These are phyloP conservation scores for Gryon sp. DNA, from an alignment of 1,140 invertebrate genomes.

Conservation along the genomic window DNA sequence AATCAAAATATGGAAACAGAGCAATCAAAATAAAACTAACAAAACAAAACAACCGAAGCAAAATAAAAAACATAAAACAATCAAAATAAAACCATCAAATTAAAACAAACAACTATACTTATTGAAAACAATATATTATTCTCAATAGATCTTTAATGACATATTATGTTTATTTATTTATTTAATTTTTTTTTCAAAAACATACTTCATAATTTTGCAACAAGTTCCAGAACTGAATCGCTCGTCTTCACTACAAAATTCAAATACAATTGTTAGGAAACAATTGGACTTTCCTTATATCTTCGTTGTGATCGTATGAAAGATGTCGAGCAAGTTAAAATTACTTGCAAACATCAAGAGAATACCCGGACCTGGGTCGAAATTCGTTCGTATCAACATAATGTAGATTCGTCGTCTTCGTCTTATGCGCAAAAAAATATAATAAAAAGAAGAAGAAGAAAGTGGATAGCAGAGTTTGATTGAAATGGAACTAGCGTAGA, in stretches of 20 bases:
- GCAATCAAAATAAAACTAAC: no score
- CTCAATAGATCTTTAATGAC: no score
- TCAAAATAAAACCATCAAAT: no score
- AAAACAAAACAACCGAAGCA: no score
- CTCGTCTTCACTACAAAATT: slow-evolving; percentile 21
- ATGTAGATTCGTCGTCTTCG: slow-evolving; percentile 73
- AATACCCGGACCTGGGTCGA: slow-evolving; percentile 43
- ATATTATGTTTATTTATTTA: no score
- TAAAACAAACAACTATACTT: no score
- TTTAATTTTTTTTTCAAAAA: no score
- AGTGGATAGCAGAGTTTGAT: slow-evolving; percentile 64
- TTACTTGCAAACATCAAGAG: slow-evolving; percentile 56
- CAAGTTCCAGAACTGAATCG: no score
- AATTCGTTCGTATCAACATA: slow-evolving; percentile 74
- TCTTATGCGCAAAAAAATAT: slow-evolving; percentile 66
- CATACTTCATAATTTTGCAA: no score
- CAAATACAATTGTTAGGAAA: slow-evolving; percentile 41
- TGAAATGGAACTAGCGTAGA: slow-evolving; percentile 76
- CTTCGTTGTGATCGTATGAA: slow-evolving; percentile 44
- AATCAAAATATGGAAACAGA: no score
- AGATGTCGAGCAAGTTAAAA: slow-evolving; percentile 54
- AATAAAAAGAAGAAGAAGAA: slow-evolving; percentile 2
- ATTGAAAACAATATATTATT: no score
- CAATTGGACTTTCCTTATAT: slow-evolving; percentile 33
- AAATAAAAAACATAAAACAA: no score